Base-by-base conservation (phyloP, 2,113 vertebrate species). In the Amblyopsis rosae region DNA sequence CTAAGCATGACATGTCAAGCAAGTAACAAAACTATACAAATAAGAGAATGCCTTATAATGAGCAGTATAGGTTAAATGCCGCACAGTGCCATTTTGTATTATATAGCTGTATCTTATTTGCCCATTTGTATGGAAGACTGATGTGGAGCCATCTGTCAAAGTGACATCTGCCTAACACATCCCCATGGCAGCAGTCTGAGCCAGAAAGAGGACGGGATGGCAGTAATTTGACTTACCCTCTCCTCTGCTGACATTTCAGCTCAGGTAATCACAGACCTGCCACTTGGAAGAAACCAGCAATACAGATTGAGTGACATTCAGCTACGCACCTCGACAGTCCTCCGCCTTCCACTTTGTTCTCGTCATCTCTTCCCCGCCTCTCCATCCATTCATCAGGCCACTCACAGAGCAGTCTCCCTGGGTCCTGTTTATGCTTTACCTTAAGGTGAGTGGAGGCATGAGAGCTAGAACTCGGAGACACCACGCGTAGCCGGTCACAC, bases 401-500 rank as follows among this genome's bases (percentile, higher is more conserved):
- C 10, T 48, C 70, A 53, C 8, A 0, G 53, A n/a, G 26, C 19
- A 12, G 46, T 19, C 59, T 3, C 51, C 12, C 8, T 49, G 33
- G 13, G 69, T 54, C 72, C 59, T 6, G 12, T 9, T 1, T 19
- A 15, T 33, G 63, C 26, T 19, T 53, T 60, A 62, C 64, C 56
- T 57, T 70, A 12, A 62, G 17, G 12, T 50, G n/a, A 65, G 32
- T 54, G 11, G 48, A 79, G 80, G 74, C 76, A 88, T 83, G 4
- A 48, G 17, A 35, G 48, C 67, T 11, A 48, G 66, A n/a, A 7
- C 45, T 45, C 3, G 4, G 11, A 51, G 13, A 26, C 26, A 26
- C 11, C 53, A 57, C 11, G 46, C 73, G 70, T 68, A 35, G n/a
- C 70, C 9, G 1, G 6, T 60, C n/a, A 65, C 58, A 69, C 32